These are phyloP conservation scores for Tachina grossa DNA, from an alignment of 2,888 invertebrate genomes.

Conservation along the genomic window DNA sequence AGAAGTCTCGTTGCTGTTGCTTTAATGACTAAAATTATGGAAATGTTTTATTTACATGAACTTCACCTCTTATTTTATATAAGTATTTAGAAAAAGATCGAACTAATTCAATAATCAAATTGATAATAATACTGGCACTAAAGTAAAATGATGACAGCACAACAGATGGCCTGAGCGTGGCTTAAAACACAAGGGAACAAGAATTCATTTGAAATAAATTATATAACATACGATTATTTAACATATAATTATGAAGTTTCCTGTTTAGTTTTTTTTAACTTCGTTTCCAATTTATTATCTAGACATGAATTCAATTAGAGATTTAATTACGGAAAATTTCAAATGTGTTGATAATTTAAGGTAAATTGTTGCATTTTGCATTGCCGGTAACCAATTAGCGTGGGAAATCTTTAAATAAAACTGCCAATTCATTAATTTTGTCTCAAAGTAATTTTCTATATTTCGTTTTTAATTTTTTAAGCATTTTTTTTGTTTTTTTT, in stretches of 20 bases:
- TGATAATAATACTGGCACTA: neutral
- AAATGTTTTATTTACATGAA: too few species aligned
- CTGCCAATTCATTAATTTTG: constrained; percentile 41
- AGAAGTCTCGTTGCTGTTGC: too few species aligned
- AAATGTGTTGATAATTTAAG: too few species aligned
- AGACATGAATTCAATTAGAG: constrained; percentile 13
- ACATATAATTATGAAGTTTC: constrained; percentile 64
- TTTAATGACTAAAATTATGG: too few species aligned
- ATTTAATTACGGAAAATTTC: constrained; percentile 24
- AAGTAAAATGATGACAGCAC: neutral
- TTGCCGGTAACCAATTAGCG: neutral
- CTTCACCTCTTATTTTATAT: neutral
- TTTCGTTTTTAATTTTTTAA: constrained; percentile 61
- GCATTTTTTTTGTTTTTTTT: constrained; percentile 55
- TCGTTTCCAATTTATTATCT: neutral
- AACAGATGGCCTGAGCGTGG: constrained; percentile 53
- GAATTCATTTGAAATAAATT: constrained; percentile 46
- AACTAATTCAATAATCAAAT: neutral
- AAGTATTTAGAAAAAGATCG: constrained; percentile 11
- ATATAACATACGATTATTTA: constrained; percentile 19
- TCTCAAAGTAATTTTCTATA: constrained; percentile 62
- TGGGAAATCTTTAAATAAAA: constrained; percentile 58
- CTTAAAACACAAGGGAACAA: neutral
- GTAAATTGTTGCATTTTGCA: neutral
- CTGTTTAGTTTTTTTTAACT: constrained; percentile 28